Conservation (phyloP, 2,797 vertebrate genomes). For the Gymnothorax reevesii region DNA sequence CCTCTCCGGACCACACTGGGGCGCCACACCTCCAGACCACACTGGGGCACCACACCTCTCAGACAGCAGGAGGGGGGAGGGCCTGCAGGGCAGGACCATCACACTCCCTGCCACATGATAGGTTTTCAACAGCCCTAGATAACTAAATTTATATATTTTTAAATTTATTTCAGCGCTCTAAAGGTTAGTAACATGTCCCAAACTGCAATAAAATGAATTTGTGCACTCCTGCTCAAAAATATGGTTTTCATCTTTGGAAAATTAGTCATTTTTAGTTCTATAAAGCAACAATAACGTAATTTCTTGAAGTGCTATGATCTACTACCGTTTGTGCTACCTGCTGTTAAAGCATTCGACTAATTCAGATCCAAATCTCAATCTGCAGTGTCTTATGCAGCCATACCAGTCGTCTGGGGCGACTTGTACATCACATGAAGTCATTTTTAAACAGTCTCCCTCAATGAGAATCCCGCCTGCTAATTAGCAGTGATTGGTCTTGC, state of each 20-base stretch:
- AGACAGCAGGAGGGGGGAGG: too few relatives aligned
- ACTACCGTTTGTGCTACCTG: not conserved
- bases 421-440: not conserved
- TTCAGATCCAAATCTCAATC: constrained; percentile 1
- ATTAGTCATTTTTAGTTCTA: not conserved
- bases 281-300: not conserved
- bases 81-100: too few relatives aligned
- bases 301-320: not conserved
- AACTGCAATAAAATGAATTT: not conserved
- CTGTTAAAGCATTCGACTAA: not conserved
- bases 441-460: not conserved
- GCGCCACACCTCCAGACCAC: too few relatives aligned
- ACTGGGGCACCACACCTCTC: too few relatives aligned
- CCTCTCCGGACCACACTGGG: too few relatives aligned
- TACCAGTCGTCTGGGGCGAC: not conserved
- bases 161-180: too few relatives aligned
- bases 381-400: not conserved
- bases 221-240: not conserved
- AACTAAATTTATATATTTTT: too few relatives aligned
- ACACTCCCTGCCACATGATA: too few relatives aligned
- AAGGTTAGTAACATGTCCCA: not conserved
- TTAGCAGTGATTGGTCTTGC: not conserved
- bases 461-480: not conserved
- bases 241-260: not conserved
- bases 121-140: too few relatives aligned